Evolutionary conservation across 1,140 invertebrate species (phyloP).

Genomic region (Araneus ventricosus): DNA sequence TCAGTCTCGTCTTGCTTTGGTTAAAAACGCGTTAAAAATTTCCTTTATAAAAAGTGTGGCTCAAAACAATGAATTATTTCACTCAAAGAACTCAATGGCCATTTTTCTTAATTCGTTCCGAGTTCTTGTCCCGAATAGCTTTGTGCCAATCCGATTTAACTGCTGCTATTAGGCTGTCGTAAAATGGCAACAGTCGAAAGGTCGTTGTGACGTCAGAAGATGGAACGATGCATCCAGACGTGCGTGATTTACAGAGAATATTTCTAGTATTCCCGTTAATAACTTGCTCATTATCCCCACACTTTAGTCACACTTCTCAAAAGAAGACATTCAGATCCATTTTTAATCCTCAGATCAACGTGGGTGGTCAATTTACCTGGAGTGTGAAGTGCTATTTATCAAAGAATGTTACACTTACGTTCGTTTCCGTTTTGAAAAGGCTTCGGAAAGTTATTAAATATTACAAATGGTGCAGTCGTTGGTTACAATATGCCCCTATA

Average conservation of each 20-base stretch:
- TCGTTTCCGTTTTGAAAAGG: not conserved
- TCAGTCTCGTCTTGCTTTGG: not conserved
- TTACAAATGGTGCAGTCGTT: not conserved
- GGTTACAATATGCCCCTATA: not conserved
- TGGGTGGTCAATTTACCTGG: slow-evolving; percentile 12
- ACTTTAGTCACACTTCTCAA: slow-evolving; percentile 37
- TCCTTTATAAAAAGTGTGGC: not conserved
- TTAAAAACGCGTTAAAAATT: not conserved
- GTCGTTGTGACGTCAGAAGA: slow-evolving; percentile 22
- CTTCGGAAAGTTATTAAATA: slow-evolving; percentile 22
- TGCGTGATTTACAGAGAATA: slow-evolving; percentile 13
- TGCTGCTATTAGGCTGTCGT: slow-evolving; percentile 4
- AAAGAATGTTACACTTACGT: not conserved
- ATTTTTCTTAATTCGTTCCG: slow-evolving; percentile 43
- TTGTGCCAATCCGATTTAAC: not conserved
- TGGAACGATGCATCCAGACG: not conserved
- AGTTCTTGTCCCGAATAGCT: slow-evolving; percentile 2
- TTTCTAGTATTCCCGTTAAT: slow-evolving; percentile 26
- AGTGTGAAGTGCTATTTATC: not conserved
- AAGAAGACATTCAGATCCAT: slow-evolving; percentile 1
- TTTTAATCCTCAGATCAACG: slow-evolving; percentile 24
- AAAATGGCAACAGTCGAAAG: slow-evolving; percentile 26
- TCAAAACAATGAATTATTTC: not conserved
- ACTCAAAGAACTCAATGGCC: not conserved
- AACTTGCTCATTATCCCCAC: slow-evolving; percentile 23